phyloP scores from a whole-genome alignment of 92 coral and sea anemone species.

The Pocillopora grandis region DNA sequence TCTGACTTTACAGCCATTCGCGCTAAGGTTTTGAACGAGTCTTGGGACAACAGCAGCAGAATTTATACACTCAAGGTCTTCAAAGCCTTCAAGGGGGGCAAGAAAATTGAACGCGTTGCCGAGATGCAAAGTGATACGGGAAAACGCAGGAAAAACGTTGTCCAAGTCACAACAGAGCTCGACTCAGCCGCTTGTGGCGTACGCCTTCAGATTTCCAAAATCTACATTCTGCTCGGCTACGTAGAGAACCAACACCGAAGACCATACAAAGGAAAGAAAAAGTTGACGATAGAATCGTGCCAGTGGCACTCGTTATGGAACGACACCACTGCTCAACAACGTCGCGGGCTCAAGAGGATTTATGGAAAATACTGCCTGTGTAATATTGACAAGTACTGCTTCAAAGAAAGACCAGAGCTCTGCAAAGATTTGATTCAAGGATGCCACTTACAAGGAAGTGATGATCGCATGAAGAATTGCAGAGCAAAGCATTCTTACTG shows the following conservation, averaged over 20 bases:
- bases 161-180: not conserved
- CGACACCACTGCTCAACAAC: conserved; percentile 47
- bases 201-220: conserved; percentile 28
- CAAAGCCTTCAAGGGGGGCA: conserved; percentile 14
- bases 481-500: conserved; percentile 3
- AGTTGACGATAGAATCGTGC: conserved; percentile 45
- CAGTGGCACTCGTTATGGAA: conserved; percentile 65
- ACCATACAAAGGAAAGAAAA: conserved; percentile 2
- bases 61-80: conserved; percentile 6
- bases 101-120: not conserved
- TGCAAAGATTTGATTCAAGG: conserved; percentile 16
- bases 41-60: not conserved
- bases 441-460: not conserved
- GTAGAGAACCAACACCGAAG: conserved; percentile 1
- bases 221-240: conserved; percentile 67
- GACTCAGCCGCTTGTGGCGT: conserved; percentile 44
- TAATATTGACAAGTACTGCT: conserved; percentile 26
- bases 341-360: conserved; percentile 56
- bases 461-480: not conserved
- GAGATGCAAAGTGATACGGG: not conserved
- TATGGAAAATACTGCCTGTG: conserved; percentile 65
- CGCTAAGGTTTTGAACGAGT: conserved; percentile 8
- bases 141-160: conserved; percentile 9
- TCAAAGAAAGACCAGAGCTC: not conserved
- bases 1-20: conserved; percentile 20